Evolutionary conservation across 2,797 vertebrate species (phyloP), one percentile per base, ranked within the genome.

Genomic region (Thaleichthys pacificus): DNA sequence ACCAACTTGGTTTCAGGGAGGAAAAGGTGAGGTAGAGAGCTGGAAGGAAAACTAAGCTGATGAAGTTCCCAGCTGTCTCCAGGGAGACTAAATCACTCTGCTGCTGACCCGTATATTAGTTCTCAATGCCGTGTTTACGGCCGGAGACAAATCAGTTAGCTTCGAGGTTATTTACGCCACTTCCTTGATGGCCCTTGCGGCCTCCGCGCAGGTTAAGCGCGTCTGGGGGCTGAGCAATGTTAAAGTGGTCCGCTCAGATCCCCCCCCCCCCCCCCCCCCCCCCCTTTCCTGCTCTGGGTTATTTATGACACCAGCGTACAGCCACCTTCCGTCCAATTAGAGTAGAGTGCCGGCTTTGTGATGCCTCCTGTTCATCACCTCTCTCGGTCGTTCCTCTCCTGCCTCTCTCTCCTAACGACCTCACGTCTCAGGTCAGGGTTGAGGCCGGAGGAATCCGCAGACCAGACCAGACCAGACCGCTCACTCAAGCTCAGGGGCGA

Each of bases 291-390:
- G 15, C 54, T 58, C 38, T 5, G 38, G 24, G 76, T 91, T 87
- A 93, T 93, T 90, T 92, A 92, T 89, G 81, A 81, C 73, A 66
- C 54, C 65, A 75, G 80, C 80, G 77, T 80, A 73, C 79, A 86
- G 86, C 82, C 89, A 87, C 85, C 86, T 89, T 90, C 82, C 83
- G 72, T 90, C 89, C 86, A 89, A 93, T 93, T 92, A 91, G 87
- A 90, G 82, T 77, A 87, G 83, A 91, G 91, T 90, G 88, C 85
- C 84, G 76, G 81, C 86, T 87, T 89, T 85, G 85, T 85, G 80
- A 82, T 72, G 77, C 47, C 81, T 78, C 77, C 85, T 86, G 82
- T 88, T 86, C 82, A 86, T 87, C 84, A 86, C 80, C 21, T 77
- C 77, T 68, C 84, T 73, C 9, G 4, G 15, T 49, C 22, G 12